These are phyloP conservation scores for Porphyrio hochstetteri DNA, from an alignment of 2,113 vertebrate species.

Conservation along the genomic window DNA sequence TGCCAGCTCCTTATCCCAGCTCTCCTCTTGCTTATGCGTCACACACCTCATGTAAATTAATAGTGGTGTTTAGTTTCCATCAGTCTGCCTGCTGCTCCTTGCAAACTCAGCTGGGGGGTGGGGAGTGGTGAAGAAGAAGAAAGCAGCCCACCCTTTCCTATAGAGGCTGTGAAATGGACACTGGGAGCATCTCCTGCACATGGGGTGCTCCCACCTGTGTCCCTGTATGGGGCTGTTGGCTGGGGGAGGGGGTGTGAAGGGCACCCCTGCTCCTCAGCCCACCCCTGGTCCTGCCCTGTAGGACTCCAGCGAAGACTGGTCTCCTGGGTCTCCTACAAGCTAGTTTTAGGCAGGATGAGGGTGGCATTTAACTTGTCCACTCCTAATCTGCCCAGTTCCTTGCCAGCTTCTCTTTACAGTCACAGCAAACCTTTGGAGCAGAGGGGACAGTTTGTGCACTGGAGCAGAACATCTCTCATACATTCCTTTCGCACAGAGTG, in stretches of 20 bases:
- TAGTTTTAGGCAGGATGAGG: not conserved
- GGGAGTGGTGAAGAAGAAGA: too few relatives aligned
- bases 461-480: not conserved
- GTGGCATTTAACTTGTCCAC: not conserved
- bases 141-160: not conserved
- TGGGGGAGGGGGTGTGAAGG: not conserved
- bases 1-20: not conserved
- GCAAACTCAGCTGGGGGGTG: not conserved
- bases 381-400: not conserved
- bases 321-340: not conserved
- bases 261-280: not conserved
- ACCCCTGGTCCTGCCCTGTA: rapidly evolving
- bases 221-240: rapidly evolving
- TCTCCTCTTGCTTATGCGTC: not conserved
- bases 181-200: not conserved
- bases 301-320: too few relatives aligned
- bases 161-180: not conserved
- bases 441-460: too few relatives aligned
- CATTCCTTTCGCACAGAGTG: not conserved
- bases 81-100: slow-evolving; percentile 4
- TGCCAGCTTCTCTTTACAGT: not conserved
- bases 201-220: rapidly evolving
- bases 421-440: not conserved
- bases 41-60: slow-evolving; percentile 29
- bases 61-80: not conserved